These are phyloP conservation scores for Corythoichthys intestinalis DNA, from an alignment of 2,113 vertebrate species.

Conservation along the genomic window DNA sequence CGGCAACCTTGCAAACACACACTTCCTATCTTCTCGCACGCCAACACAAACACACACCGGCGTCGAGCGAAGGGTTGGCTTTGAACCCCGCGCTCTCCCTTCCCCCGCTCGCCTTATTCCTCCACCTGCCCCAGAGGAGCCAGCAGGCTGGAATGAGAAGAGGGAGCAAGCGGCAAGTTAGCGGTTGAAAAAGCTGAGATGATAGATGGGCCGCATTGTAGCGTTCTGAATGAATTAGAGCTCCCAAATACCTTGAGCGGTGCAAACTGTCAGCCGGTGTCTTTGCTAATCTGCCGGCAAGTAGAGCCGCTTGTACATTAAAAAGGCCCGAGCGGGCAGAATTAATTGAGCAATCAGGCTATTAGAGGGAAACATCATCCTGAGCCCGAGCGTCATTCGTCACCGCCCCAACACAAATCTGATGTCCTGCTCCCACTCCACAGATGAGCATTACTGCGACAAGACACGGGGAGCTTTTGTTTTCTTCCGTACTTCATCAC, in stretches of 20 bases:
- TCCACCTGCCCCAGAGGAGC: slow-evolving; percentile 59
- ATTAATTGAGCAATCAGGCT: slow-evolving; percentile 91
- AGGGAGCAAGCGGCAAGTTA: slow-evolving; percentile 58
- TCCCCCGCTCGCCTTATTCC: neutral
- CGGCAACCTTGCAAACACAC: slow-evolving; percentile 59
- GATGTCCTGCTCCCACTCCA: slow-evolving; percentile 10
- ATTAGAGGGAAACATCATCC: slow-evolving; percentile 80
- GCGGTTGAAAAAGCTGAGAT: slow-evolving; percentile 68
- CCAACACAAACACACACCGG: slow-evolving; percentile 2
- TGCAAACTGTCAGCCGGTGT: slow-evolving; percentile 82
- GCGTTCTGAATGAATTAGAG: slow-evolving; percentile 95
- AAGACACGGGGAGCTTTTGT: slow-evolving; percentile 71
- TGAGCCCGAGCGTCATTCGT: slow-evolving; percentile 77
- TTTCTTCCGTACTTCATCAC: slow-evolving; percentile 53
- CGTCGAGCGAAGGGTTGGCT: slow-evolving; percentile 9
- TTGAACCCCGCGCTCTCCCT: neutral
- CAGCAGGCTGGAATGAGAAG: slow-evolving; percentile 70
- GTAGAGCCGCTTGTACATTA: slow-evolving; percentile 82
- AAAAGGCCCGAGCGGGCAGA: slow-evolving; percentile 67
- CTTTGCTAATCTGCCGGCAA: slow-evolving; percentile 90
- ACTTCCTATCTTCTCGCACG: slow-evolving; percentile 28
- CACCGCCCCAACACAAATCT: slow-evolving; percentile 61
- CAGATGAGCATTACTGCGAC: slow-evolving; percentile 69
- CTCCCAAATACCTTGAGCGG: slow-evolving; percentile 90
- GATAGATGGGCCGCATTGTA: slow-evolving; percentile 86